Base-by-base conservation (phyloP, 1,140 invertebrate species). In the Magallana gigas region DNA sequence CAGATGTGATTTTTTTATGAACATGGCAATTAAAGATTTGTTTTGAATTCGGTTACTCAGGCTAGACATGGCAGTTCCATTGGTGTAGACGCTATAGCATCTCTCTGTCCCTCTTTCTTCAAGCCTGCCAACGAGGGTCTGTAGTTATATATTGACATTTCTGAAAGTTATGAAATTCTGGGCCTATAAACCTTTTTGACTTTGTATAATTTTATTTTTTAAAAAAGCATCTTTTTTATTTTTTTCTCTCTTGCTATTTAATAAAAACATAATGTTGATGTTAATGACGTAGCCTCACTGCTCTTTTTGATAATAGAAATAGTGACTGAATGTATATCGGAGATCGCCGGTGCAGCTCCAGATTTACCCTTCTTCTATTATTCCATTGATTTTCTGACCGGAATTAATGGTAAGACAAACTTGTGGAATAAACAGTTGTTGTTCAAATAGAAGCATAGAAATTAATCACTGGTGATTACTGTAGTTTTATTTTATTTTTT, bases 311-410 rank as follows among this genome's bases (percentile, higher is more conserved):
- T 90, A n/a, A 59, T 89, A 95, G 93, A 95, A 29, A 95, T 96
- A 57, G 93, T 98, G 85, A 96, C 97, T 1, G 93, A 95, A 71
- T 98, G 98, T 93, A 95, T 98, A 76, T 95, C 96, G 91, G 90
- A 95, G 36, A 95, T 98, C 4, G 95, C 96, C 1, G 92, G 95
- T 16, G 96, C 96, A 12, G 97, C 97, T 1, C 97, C 97, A 1
- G 96, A 96, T n/a, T 96, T 96, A 1, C 97, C 97, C 0, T 95
- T 98, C 16, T 95, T 97, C 12, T 98, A 98, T 92, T 98, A 98
- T 92, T 97, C 98, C 90, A 96, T 97, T 91, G 97, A 97, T 4
- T 95, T 95, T 56, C 96, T 96, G 91, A 96, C 96, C 8, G 96
- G 96, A 88, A 84, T 93, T 11, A 90, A 92, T 71, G 81, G 92